Evolutionary conservation across 2,888 invertebrate genomes (phyloP).

Genomic region (Brachyopa scutellaris): DNA sequence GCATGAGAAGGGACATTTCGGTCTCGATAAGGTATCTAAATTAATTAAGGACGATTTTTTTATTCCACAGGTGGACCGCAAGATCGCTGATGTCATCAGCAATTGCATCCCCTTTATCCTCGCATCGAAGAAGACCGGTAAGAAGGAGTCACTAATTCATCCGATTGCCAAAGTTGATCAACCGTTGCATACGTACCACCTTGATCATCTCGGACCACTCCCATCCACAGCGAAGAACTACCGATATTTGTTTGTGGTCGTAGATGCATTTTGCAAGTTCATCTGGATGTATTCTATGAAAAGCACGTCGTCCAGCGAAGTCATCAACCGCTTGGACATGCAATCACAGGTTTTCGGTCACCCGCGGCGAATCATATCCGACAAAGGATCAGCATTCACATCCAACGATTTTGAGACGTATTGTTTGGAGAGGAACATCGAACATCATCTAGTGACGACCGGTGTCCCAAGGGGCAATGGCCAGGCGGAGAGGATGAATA

Average conservation of each 20-base stretch:
- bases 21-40: conserved; percentile 30
- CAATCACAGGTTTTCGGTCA: conserved; percentile 77
- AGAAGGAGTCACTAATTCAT: conserved; percentile 76
- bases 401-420: too few species aligned
- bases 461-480: too few species aligned
- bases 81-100: conserved; percentile 25
- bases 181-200: conserved; percentile 76
- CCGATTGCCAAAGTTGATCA: conserved; percentile 75
- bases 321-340: conserved; percentile 74
- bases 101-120: conserved; percentile 64
- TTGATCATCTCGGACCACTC: conserved; percentile 77
- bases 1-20: conserved; percentile 36
- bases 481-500: conserved; percentile 33
- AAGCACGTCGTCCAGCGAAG: conserved; percentile 74
- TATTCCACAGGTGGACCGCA: conserved; percentile 18
- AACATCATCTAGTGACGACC: not conserved
- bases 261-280: conserved; percentile 77
- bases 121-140: conserved; percentile 73
- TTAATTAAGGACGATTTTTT: conserved; percentile 30
- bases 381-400: not conserved
- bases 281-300: conserved; percentile 77
- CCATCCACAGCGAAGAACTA: conserved; percentile 76
- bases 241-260: conserved; percentile 75
- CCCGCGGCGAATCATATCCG: conserved; percentile 76
- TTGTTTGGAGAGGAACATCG: not conserved